Evolutionary conservation across 2,888 invertebrate genomes (phyloP).

Genomic region (Dynastes hyllus): DNA sequence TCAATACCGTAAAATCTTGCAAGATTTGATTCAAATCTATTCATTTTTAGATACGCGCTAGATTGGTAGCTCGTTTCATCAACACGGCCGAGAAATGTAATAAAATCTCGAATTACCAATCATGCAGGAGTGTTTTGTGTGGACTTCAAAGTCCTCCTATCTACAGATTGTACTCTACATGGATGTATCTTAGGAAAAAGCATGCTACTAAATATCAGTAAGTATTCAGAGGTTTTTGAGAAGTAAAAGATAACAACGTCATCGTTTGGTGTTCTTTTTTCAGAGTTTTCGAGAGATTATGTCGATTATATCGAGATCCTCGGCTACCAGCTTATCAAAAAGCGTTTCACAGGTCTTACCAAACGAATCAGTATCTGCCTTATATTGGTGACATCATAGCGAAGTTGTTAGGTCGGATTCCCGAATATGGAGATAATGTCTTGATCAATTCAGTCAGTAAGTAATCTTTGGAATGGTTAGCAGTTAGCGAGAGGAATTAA

Average conservation of each 20-base stretch:
- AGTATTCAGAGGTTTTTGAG: constrained; percentile 44
- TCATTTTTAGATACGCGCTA: constrained; percentile 69
- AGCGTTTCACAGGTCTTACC: constrained; percentile 68
- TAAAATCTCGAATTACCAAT: constrained; percentile 73
- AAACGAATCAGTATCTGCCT: constrained; percentile 70
- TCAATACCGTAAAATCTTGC: neutral
- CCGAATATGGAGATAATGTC: constrained; percentile 60
- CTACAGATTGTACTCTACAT: constrained; percentile 72
- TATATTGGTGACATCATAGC: constrained; percentile 71
- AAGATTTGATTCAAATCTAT: neutral
- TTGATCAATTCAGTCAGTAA: constrained; percentile 55
- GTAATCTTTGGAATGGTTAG: constrained; percentile 26
- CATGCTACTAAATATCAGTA: constrained; percentile 74
- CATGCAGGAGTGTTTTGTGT: constrained; percentile 72
- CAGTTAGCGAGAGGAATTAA: too few species aligned
- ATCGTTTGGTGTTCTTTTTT: neutral
- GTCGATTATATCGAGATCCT: constrained; percentile 71
- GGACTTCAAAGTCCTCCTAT: constrained; percentile 74
- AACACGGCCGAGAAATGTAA: constrained; percentile 74
- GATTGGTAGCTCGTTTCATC: constrained; percentile 73
- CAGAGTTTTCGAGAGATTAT: constrained; percentile 71
- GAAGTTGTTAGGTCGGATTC: constrained; percentile 68
- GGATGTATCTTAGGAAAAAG: constrained; percentile 72
- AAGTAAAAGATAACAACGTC: neutral
- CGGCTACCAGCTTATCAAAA: constrained; percentile 68